Evolutionary conservation across 2,113 vertebrate genomes (phyloP).

Genomic region (Eurystomus gularis): DNA sequence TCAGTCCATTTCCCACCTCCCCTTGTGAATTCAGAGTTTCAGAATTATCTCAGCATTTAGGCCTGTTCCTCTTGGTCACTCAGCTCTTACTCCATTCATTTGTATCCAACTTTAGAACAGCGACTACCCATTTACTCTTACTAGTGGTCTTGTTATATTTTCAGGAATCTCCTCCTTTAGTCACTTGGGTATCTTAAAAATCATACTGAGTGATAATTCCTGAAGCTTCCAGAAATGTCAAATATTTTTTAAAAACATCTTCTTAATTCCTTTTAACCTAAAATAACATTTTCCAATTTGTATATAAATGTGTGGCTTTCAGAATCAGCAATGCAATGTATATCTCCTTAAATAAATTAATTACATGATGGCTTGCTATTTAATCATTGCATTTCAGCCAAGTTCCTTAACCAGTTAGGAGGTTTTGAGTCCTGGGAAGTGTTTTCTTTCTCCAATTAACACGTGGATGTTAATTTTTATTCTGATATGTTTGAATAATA

Average conservation of each 20-base stretch:
- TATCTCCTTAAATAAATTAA: neutral
- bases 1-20: neutral
- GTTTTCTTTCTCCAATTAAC: neutral
- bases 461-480: neutral
- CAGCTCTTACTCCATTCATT: fast-evolving
- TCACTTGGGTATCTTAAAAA: neutral
- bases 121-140: neutral
- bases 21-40: neutral
- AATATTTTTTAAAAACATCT: neutral
- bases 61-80: neutral
- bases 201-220: neutral
- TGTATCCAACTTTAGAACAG: neutral
- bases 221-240: neutral
- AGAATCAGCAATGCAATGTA: neutral
- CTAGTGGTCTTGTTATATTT: neutral
- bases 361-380: neutral
- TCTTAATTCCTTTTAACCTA: neutral
- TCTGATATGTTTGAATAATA: neutral
- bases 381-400: neutral
- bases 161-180: neutral
- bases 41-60: neutral
- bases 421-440: neutral
- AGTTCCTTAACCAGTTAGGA: neutral
- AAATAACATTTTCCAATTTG: neutral
- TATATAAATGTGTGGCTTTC: neutral